Evolutionary conservation across 2,888 invertebrate genomes (phyloP).

Genomic region (Molanna angustata): DNA sequence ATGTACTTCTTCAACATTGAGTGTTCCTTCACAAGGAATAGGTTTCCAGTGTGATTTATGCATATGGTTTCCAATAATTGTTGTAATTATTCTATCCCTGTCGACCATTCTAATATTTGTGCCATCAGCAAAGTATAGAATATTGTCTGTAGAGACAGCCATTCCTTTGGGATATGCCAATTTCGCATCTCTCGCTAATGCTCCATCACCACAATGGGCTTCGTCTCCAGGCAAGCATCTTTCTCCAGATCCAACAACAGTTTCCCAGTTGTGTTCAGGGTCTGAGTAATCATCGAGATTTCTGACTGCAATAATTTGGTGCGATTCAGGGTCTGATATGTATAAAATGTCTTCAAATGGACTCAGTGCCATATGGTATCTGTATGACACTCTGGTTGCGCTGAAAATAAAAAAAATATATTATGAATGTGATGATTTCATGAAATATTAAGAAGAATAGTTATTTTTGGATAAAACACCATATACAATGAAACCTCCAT

Average conservation of each 20-base stretch:
- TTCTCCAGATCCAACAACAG: conserved; percentile 92
- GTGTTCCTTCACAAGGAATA: conserved; percentile 86
- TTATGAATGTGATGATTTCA: too few species aligned
- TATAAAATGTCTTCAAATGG: conserved; percentile 92
- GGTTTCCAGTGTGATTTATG: conserved; percentile 93
- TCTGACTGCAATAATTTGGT: conserved; percentile 86
- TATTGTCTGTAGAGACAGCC: conserved; percentile 88
- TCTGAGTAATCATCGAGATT: conserved; percentile 79
- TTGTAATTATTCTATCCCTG: conserved; percentile 87
- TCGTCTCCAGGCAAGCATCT: conserved; percentile 91
- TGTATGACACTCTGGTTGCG: conserved; percentile 90
- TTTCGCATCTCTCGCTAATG: conserved; percentile 87
- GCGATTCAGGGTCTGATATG: conserved; percentile 94
- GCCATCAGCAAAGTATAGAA: conserved; percentile 93
- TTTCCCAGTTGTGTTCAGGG: conserved; percentile 92
- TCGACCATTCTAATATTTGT: conserved; percentile 93
- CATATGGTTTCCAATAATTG: conserved; percentile 90
- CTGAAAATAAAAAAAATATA: conserved; percentile 55
- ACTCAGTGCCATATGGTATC: conserved; percentile 94
- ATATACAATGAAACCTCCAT: conserved; percentile 1
- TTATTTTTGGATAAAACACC: not conserved
- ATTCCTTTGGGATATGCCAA: conserved; percentile 96
- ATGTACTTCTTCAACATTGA: conserved; percentile 90
- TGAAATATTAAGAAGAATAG: not conserved
- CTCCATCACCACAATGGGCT: conserved; percentile 95